These are phyloP conservation scores for Liposcelis brunnea DNA, from an alignment of 2,888 invertebrate genomes.

Conservation along the genomic window DNA sequence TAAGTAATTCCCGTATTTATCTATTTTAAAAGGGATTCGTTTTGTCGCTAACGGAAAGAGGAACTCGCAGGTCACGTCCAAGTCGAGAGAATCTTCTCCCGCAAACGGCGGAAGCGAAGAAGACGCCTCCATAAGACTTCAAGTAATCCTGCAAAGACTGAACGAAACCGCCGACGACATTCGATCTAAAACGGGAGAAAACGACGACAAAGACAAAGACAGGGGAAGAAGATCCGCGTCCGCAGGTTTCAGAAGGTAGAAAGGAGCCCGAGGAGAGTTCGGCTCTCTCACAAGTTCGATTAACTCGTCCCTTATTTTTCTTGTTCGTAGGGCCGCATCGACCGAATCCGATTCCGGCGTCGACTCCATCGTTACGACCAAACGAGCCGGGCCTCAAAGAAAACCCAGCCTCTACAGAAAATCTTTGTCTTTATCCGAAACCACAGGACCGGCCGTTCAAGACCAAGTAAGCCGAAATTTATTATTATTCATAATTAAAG, in stretches of 20 bases:
- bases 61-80: neutral
- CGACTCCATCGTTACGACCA: constrained; percentile 18
- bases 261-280: constrained; percentile 27
- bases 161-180: constrained; percentile 56
- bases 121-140: constrained; percentile 16
- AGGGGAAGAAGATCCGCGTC: constrained; percentile 26
- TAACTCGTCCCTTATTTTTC: constrained; percentile 4
- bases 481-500: neutral
- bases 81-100: constrained; percentile 55
- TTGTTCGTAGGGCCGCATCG: constrained; percentile 33
- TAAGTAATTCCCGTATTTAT: too few relatives aligned
- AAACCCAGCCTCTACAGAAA: constrained; percentile 43
- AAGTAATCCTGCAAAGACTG: constrained; percentile 38
- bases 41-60: neutral
- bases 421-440: constrained; percentile 55
- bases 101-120: constrained; percentile 22
- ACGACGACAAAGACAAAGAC: constrained; percentile 36
- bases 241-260: constrained; percentile 31
- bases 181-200: constrained; percentile 31
- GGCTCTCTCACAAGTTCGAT: constrained; percentile 24
- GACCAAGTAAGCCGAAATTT: constrained; percentile 23
- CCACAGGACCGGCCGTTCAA: constrained; percentile 25
- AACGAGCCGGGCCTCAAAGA: constrained; percentile 17
- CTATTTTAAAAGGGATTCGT: neutral
- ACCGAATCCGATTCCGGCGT: constrained; percentile 43